Evolutionary conservation across 2,888 invertebrate genomes (phyloP), one percentile per base, ranked within the genome.

Genomic region (Oligia strigilis): DNA sequence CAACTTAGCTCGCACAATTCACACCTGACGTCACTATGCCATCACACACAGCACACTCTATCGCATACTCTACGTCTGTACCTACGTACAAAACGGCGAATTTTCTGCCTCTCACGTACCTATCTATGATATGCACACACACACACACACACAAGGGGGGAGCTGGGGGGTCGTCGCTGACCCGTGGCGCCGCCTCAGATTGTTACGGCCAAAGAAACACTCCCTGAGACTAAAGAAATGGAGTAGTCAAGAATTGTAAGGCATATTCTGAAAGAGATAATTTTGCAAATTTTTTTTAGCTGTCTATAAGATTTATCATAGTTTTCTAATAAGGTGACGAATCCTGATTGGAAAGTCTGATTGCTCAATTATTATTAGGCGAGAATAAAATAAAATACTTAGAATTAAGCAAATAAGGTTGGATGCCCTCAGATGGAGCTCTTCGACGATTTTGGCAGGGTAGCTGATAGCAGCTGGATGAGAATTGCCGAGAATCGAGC

Each of bases 161-260:
- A 86, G 91, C 86, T 85, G 91, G 93, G 93, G 93, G 94, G 91
- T 91, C 92, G 91, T 91, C 94, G 94, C 96, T 96, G 96, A 96
- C 96, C 96, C 96, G 95, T 95, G 96, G 95, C 96, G 96, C 96
- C 95, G 95, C 95, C 96, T 96, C 94, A 94, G 96, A 96, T 96
- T 96, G 96, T 96, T 96, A 96, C 96, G 95, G 96, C 94, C 95
- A 95, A 94, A 95, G 96, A 95, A 96, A 96, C 96, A 95, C 95
- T 96, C 94, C 92, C 90, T 86, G 82, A 77, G 92, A 88, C 90
- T 78, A 92, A 77, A 36, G 85, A 72, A 77, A 76, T 93, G 77
- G 94, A 95, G 93, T 76, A 11, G 87, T 49, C 60, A 58, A 74
- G 19, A 65, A 23, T 52, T 58, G 5, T 29, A 0, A 4, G 13